phyloP scores from a whole-genome alignment of 2,797 vertebrate genomes.

The Acrossocheilus fasciatus region DNA sequence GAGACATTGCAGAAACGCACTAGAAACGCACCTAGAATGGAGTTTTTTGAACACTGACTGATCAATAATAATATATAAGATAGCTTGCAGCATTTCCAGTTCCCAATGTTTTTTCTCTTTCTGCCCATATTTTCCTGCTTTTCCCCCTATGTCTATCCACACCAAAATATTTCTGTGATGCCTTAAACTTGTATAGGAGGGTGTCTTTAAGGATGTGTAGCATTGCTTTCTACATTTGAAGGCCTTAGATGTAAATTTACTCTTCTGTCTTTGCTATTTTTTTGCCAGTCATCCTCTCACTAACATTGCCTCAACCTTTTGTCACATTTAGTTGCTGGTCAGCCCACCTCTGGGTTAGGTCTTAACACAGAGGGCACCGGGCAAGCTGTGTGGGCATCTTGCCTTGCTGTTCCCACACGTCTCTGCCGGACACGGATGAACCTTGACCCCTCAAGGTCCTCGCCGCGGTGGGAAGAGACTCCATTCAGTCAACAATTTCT shows the following conservation, averaged over 20 bases:
- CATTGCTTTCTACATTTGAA: conserved; percentile 71
- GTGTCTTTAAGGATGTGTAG: conserved; percentile 67
- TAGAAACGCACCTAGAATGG: too few species aligned
- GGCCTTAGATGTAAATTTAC: conserved; percentile 76
- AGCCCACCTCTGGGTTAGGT: conserved; percentile 74
- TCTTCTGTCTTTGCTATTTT: conserved; percentile 71
- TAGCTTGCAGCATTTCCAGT: not conserved
- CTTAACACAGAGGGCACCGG: conserved; percentile 74
- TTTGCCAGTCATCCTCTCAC: conserved; percentile 72
- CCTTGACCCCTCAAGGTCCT: conserved; percentile 81
- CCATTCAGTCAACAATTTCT: conserved; percentile 79
- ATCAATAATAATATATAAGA: not conserved
- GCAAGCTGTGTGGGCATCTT: conserved; percentile 79
- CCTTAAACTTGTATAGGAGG: conserved; percentile 39
- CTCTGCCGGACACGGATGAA: conserved; percentile 79
- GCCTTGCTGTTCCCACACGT: conserved; percentile 81
- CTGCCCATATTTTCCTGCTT: not conserved
- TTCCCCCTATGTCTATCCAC: not conserved
- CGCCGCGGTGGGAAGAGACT: conserved; percentile 64
- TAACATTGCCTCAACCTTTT: conserved; percentile 70
- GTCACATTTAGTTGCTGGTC: conserved; percentile 73
- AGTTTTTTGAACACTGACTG: too few species aligned
- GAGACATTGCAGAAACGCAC: not conserved
- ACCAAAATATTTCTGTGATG: not conserved
- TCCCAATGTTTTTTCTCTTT: not conserved